These are phyloP conservation scores for Porites australiensis DNA, from an alignment of 64 coral and sea anemone genomes.

Conservation along the genomic window DNA sequence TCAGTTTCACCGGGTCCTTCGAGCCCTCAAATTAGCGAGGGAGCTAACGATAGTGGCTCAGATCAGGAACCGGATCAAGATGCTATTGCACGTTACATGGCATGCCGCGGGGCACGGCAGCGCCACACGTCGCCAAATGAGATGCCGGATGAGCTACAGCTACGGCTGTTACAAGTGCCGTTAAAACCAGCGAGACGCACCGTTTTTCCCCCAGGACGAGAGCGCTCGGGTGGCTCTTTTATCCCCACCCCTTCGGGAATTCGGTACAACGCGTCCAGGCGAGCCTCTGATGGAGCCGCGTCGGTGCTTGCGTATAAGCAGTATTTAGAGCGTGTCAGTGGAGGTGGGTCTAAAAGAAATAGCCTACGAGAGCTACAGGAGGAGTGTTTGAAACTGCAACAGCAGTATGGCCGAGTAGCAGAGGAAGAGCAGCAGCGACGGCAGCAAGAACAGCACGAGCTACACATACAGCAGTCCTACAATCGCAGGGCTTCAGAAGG, in stretches of 20 bases:
- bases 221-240: slow-evolving; percentile 72
- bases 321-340: slow-evolving; percentile 88
- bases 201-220: slow-evolving; percentile 82
- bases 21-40: slow-evolving; percentile 89
- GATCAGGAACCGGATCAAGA: slow-evolving; percentile 99
- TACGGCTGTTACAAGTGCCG: slow-evolving; percentile 89
- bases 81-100: slow-evolving; percentile 89
- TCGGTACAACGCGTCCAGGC: slow-evolving; percentile 79
- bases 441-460: slow-evolving; percentile 90
- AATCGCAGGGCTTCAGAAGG: slow-evolving; percentile 91
- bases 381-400: slow-evolving; percentile 90
- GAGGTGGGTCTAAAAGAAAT: slow-evolving; percentile 77
- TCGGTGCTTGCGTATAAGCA: slow-evolving; percentile 97
- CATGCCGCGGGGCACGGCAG: slow-evolving; percentile 81
- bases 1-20: slow-evolving; percentile 83
- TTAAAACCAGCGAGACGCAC: slow-evolving; percentile 74
- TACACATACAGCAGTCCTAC: slow-evolving; percentile 78
- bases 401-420: slow-evolving; percentile 78
- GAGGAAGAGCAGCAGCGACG: slow-evolving; percentile 86
- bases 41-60: slow-evolving; percentile 95
- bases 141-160: slow-evolving; percentile 87
- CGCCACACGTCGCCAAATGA: slow-evolving; percentile 94
- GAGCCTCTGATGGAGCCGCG: slow-evolving; percentile 93
- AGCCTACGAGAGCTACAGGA: slow-evolving; percentile 92
- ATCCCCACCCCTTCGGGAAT: slow-evolving; percentile 87